Evolutionary conservation across 2,888 invertebrate species (phyloP).

Genomic region (Habroteleia sp.): DNA sequence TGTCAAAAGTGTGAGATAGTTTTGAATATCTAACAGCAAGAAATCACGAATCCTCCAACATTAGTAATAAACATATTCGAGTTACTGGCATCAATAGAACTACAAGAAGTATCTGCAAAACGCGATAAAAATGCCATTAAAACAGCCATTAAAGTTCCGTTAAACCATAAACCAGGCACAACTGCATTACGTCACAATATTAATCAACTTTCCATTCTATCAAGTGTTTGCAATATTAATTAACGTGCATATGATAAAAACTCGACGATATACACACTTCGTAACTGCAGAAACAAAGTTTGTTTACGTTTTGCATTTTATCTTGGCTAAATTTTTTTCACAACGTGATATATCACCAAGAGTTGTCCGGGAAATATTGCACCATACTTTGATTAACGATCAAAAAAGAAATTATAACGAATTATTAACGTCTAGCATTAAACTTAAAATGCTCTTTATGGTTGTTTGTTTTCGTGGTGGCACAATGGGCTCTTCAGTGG

Average conservation of each 20-base stretch:
- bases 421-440: constrained; percentile 22
- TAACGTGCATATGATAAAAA: neutral
- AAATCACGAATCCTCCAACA: neutral
- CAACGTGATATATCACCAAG: neutral
- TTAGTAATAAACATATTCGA: constrained; percentile 13
- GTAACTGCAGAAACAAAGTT: constrained; percentile 11
- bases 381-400: neutral
- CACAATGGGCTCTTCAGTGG: neutral
- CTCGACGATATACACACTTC: constrained; percentile 2
- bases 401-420: constrained; percentile 7
- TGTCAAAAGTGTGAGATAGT: too few species aligned
- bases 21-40: too few species aligned
- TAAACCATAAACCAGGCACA: neutral
- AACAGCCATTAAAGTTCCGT: constrained; percentile 13
- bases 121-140: constrained; percentile 15
- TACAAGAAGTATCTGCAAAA: too few species aligned
- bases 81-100: constrained; percentile 1
- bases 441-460: too few species aligned
- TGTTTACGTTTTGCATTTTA: constrained; percentile 7
- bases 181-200: neutral
- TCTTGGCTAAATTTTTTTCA: constrained; percentile 2
- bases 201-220: constrained; percentile 6
- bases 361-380: neutral
- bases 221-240: constrained; percentile 14
- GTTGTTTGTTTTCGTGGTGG: constrained; percentile 7